Evolutionary conservation across 2,797 vertebrate genomes (phyloP).

Genomic region (Phoxinus dragarum): DNA sequence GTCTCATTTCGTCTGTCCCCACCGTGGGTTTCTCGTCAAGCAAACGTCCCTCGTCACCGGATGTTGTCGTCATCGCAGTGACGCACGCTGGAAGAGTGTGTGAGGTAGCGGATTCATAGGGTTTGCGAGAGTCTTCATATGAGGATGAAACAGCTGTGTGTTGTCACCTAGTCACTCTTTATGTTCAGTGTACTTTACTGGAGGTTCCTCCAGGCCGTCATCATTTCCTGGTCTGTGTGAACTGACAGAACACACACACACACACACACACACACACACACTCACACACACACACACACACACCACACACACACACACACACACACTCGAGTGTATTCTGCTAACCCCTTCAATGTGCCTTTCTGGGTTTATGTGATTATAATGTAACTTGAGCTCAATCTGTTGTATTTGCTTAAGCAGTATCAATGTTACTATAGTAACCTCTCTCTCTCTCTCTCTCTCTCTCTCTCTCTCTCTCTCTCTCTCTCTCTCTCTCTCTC

Average conservation of each 20-base stretch:
- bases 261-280: neutral
- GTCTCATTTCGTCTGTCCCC: neutral
- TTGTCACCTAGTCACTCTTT: constrained; percentile 23
- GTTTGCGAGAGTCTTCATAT: neutral
- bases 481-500: no score
- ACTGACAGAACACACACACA: constrained; percentile 6
- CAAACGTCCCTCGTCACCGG: constrained; percentile 16
- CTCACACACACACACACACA: neutral
- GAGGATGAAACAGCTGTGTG: constrained; percentile 27
- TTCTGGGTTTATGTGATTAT: neutral
- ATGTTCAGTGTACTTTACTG: constrained; percentile 13
- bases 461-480: no score
- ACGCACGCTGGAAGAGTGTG: neutral
- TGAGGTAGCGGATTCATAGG: neutral
- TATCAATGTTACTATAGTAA: neutral
- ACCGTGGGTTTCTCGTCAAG: neutral
- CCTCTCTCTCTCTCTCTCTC: no score
- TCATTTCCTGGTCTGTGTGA: constrained; percentile 3
- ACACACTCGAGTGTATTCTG: neutral
- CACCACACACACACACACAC: neutral
- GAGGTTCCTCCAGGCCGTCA: constrained; percentile 2
- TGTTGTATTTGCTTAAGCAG: neutral
- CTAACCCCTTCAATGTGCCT: neutral
- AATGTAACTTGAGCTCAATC: neutral
- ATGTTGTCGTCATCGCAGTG: constrained; percentile 5